Conservation (phyloP, 2,113 vertebrate species). For the human region GRCh38 chr1:89648001-89648500, state of each 20-base stretch:
- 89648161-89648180: background rate
- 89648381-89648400: background rate
- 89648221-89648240: background rate
- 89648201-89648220: background rate
- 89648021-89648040: too few species aligned
- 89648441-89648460: background rate
- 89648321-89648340: background rate
- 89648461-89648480: background rate
- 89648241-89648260: constrained; percentile 3
- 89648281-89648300: background rate
- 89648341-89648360: background rate
- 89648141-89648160: background rate
- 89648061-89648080: too few species aligned
- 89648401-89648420: background rate
- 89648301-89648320: background rate
- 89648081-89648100: background rate
- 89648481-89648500: background rate
- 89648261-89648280: background rate
- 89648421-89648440: constrained; percentile 3
- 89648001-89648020: too few species aligned
- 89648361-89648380: background rate
- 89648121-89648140: background rate
- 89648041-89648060: too few species aligned
- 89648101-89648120: background rate
- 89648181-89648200: constrained; percentile 3